Percentiles rank a stretch among this genome's conserved stretches.
Evolutionary conservation across 2,113 vertebrate genomes (phyloP).

Genomic region (Osmerus eperlanus): DNA sequence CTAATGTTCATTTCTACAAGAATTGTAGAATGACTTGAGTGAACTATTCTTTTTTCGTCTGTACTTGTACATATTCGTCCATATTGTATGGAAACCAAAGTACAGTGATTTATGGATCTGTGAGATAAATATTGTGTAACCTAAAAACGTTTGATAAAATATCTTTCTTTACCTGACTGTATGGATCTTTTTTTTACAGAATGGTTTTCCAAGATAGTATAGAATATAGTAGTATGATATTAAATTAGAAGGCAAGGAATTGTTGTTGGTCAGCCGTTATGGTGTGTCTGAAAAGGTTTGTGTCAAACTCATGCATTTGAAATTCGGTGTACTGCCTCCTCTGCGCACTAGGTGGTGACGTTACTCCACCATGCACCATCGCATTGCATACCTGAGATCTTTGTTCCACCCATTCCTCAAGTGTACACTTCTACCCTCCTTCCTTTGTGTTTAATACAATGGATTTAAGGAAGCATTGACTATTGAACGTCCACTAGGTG

Average conservation of each 20-base stretch:
- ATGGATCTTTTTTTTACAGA: background rate
- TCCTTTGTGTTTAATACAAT: too few species aligned
- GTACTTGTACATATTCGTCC: background rate
- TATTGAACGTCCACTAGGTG: too few species aligned
- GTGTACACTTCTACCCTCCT: background rate
- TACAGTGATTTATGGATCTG: too few species aligned
- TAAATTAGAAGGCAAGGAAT: too few species aligned
- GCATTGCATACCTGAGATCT: background rate
- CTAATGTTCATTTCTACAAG: too few species aligned
- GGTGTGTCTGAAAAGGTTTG: background rate
- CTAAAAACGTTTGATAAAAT: too few species aligned
- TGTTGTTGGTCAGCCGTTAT: background rate
- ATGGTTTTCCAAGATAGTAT: too few species aligned
- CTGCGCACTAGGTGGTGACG: slow-evolving; percentile 56
- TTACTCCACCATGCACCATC: slow-evolving; percentile 18
- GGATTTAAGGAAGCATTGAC: too few species aligned
- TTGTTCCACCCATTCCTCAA: background rate
- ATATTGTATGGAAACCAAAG: background rate
- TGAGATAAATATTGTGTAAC: too few species aligned
- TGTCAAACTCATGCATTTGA: background rate
- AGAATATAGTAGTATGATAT: too few species aligned
- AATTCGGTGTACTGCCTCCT: background rate
- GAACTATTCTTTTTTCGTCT: background rate
- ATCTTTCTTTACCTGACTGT: background rate
- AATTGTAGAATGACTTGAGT: background rate